phyloP scores from a whole-genome alignment of 2,797 vertebrate species.

The Buphagus erythrorhynchus region DNA sequence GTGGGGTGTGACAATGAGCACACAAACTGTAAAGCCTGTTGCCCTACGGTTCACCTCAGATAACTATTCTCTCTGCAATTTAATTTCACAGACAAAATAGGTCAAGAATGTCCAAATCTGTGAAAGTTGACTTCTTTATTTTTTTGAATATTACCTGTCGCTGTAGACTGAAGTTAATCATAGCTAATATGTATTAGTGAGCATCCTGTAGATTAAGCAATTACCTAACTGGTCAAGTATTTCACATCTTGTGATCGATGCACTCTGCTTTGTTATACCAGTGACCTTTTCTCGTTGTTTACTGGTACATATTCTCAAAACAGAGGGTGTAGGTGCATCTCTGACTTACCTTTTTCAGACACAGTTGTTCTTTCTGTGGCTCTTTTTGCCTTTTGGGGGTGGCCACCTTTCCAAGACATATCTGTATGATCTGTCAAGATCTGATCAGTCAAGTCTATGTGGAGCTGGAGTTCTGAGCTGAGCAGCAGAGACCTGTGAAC shows the following conservation, averaged over 20 bases:
- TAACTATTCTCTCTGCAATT: not conserved
- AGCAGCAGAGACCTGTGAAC: not conserved
- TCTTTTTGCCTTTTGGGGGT: not conserved
- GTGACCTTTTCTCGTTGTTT: not conserved
- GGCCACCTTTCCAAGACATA: not conserved
- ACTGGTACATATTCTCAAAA: not conserved
- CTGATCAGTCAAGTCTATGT: accelerated
- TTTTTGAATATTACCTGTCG: not conserved
- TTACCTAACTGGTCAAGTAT: not conserved
- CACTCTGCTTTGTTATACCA: accelerated
- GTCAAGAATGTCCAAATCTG: not conserved
- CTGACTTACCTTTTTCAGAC: not conserved
- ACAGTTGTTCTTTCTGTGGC: not conserved
- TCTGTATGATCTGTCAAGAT: not conserved
- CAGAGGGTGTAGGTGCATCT: not conserved
- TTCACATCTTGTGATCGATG: accelerated
- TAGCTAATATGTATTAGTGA: not conserved
- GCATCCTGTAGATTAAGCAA: not conserved
- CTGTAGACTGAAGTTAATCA: not conserved
- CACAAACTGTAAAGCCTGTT: not conserved
- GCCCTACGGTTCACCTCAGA: not conserved
- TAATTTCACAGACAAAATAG: not conserved
- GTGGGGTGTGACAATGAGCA: not conserved
- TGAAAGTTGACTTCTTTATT: not conserved
- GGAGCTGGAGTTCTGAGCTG: accelerated